These are phyloP conservation scores for Oligia strigilis DNA, from an alignment of 2,888 invertebrate species.

Conservation along the genomic window DNA sequence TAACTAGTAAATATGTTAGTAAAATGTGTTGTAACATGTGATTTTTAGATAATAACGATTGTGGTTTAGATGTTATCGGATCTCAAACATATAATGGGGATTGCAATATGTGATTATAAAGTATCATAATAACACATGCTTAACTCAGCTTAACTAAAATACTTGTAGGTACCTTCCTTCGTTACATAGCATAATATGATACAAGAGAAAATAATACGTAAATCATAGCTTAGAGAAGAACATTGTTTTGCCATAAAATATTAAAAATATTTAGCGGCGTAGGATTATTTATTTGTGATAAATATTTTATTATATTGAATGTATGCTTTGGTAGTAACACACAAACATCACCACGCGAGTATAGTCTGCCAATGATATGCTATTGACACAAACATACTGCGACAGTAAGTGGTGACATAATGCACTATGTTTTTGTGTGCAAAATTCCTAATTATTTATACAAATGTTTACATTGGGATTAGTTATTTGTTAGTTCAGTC, in stretches of 20 bases:
- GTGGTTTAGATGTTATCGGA: conserved; percentile 61
- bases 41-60: conserved; percentile 59
- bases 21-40: conserved; percentile 47
- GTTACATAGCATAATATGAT: conserved; percentile 27
- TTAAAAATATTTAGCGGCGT: conserved; percentile 65
- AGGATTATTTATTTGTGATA: conserved; percentile 72
- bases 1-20: conserved; percentile 34
- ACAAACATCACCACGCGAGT: conserved; percentile 12
- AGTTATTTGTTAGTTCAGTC: conserved; percentile 73
- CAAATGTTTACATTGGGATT: conserved; percentile 69
- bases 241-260: conserved; percentile 68
- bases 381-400: conserved; percentile 19
- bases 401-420: conserved; percentile 13
- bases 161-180: conserved; percentile 49
- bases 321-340: conserved; percentile 52
- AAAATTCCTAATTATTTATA: conserved; percentile 77
- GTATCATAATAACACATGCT: conserved; percentile 26
- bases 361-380: conserved; percentile 17
- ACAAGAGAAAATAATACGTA: conserved; percentile 51
- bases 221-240: conserved; percentile 45
- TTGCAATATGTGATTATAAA: conserved; percentile 52
- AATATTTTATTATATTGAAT: conserved; percentile 50
- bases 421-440: conserved; percentile 60
- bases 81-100: conserved; percentile 62
- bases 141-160: conserved; percentile 21